Conservation (phyloP, 2,797 vertebrate genomes). For the Zonotrichia albicollis region DNA sequence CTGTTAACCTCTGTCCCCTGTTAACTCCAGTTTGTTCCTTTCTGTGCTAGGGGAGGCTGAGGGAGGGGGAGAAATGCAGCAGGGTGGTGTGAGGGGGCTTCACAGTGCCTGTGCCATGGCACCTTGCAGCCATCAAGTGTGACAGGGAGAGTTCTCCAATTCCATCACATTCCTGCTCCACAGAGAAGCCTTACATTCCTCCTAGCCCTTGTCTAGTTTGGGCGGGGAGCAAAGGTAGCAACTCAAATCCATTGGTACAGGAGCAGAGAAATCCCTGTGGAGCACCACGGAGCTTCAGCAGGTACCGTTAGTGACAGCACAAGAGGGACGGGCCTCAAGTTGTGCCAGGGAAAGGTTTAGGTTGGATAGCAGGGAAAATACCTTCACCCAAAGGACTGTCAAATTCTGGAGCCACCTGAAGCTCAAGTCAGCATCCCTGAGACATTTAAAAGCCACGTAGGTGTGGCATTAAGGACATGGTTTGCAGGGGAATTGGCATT, state of each 20-base stretch:
- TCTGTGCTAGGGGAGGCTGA: background rate
- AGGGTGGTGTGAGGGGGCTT: background rate
- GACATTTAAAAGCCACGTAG: fast-evolving
- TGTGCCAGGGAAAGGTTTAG: background rate
- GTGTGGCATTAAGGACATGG: background rate
- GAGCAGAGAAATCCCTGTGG: background rate
- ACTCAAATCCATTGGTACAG: background rate
- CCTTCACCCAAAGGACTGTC: background rate
- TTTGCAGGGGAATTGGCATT: background rate
- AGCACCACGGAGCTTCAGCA: background rate
- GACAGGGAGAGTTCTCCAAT: fast-evolving
- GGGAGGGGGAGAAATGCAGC: background rate
- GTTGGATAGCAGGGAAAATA: background rate
- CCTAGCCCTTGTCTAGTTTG: background rate
- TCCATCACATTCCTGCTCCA: background rate
- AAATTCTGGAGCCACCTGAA: background rate
- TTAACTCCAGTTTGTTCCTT: background rate
- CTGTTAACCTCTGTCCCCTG: background rate
- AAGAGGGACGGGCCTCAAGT: background rate
- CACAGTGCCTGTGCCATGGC: fast-evolving
- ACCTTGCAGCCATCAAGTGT: background rate
- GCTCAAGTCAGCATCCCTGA: background rate
- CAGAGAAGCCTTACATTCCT: background rate
- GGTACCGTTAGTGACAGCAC: background rate
- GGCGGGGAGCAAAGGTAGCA: background rate